Evolutionary conservation across 1,140 invertebrate species (phyloP).

Genomic region (Drosophila pandora): DNA sequence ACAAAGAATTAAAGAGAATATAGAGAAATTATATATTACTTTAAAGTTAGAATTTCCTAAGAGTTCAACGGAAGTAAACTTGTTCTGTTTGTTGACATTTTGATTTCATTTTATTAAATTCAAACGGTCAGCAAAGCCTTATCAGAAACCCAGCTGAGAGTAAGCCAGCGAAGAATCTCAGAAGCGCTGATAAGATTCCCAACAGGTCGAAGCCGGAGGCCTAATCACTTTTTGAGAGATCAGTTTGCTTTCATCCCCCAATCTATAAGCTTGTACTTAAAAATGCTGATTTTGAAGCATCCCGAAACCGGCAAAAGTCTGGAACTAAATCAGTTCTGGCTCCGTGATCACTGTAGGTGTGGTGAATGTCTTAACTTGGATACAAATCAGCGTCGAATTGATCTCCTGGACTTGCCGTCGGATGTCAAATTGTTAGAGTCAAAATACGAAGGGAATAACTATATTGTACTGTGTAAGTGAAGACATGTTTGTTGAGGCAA

Average conservation of each 20-base stretch:
- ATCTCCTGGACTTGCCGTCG: slow-evolving; percentile 67
- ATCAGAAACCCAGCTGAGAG: slow-evolving; percentile 1
- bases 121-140: not conserved
- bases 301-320: slow-evolving; percentile 34
- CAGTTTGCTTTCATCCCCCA: slow-evolving; percentile 14
- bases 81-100: not conserved
- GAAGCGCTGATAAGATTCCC: slow-evolving; percentile 13
- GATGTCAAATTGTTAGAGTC: slow-evolving; percentile 37
- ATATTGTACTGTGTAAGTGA: slow-evolving; percentile 52
- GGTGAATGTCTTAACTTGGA: slow-evolving; percentile 63
- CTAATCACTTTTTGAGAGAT: not conserved
- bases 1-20: too few species aligned
- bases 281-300: slow-evolving; percentile 50
- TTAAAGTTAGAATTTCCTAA: too few species aligned
- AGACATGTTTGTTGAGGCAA: not conserved
- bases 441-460: slow-evolving; percentile 13
- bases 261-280: not conserved
- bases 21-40: too few species aligned
- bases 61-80: too few species aligned
- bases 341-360: slow-evolving; percentile 79
- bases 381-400: slow-evolving; percentile 72
- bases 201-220: not conserved
- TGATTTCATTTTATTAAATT: not conserved
- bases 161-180: not conserved
- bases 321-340: slow-evolving; percentile 67